phyloP scores from a whole-genome alignment of 2,113 vertebrate species.

The Percopsis transmontana region DNA sequence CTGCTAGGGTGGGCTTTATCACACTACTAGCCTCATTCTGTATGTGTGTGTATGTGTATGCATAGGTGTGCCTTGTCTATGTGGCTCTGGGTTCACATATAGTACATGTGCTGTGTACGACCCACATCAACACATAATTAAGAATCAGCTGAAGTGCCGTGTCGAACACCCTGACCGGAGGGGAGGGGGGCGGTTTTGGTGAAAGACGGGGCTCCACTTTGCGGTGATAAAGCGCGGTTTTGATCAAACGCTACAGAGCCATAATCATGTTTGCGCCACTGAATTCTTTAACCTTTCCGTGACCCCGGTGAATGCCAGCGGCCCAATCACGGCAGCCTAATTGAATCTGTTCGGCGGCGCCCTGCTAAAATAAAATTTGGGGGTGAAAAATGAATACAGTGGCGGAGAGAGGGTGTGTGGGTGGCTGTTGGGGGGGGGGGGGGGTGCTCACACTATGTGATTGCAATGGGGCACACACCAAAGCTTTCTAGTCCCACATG shows the following conservation, averaged over 20 bases:
- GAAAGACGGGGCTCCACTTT: slow-evolving; percentile 51
- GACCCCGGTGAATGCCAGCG: slow-evolving; percentile 81
- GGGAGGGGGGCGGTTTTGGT: slow-evolving; percentile 38
- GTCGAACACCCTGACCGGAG: slow-evolving; percentile 23
- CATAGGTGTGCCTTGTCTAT: neutral
- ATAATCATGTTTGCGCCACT: slow-evolving; percentile 84
- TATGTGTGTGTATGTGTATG: slow-evolving; percentile 16
- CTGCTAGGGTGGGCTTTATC: slow-evolving; percentile 73
- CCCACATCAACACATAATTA: slow-evolving; percentile 36
- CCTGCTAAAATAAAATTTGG: slow-evolving; percentile 79
- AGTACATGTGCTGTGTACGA: neutral
- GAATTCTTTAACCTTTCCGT: slow-evolving; percentile 84
- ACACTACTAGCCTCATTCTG: slow-evolving; percentile 49
- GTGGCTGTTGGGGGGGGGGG: slow-evolving; percentile 10
- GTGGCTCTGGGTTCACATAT: neutral
- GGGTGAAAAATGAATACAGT: slow-evolving; percentile 81
- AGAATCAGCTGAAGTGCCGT: slow-evolving; percentile 28
- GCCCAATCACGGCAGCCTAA: slow-evolving; percentile 82
- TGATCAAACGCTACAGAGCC: slow-evolving; percentile 82
- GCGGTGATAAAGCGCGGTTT: slow-evolving; percentile 75
- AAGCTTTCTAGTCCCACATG: neutral
- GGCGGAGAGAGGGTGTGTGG: slow-evolving; percentile 21
- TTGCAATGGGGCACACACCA: neutral
- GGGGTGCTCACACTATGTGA: slow-evolving; percentile 28
- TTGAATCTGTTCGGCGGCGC: slow-evolving; percentile 78